A percentile compares a stretch with the other conserved stretches of the same genome.
Evolutionary conservation across 37 sponge, comb jelly and placozoan species (phyloP).

Genomic region (Mnemiopsis leidyi): DNA sequence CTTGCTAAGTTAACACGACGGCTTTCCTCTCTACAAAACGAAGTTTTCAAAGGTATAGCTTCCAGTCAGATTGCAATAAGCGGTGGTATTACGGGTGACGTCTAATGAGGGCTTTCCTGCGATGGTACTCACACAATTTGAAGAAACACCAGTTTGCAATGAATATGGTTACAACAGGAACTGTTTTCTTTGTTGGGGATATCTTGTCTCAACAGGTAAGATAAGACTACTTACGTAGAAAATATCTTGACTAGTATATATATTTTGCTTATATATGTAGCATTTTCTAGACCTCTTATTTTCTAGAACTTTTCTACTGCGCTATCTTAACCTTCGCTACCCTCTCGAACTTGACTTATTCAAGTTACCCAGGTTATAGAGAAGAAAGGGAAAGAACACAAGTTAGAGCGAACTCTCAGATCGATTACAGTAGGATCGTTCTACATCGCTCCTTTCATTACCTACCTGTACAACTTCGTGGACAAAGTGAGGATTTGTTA

Average conservation of each 20-base stretch:
- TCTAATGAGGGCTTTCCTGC: background rate
- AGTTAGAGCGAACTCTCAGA: conserved; percentile 3
- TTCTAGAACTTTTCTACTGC: no score
- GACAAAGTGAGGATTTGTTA: conserved; percentile 14
- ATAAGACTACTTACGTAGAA: no score
- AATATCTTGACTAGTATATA: no score
- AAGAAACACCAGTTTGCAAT: background rate
- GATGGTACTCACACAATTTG: background rate
- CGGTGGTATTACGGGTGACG: no score
- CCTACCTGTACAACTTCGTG: conserved; percentile 15
- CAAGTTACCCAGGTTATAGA: conserved; percentile 25
- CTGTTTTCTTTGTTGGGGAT: conserved; percentile 38
- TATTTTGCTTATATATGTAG: no score
- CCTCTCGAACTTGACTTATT: no score
- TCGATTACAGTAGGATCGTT: conserved; percentile 6
- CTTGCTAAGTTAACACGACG: no score
- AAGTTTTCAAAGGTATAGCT: no score
- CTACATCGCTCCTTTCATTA: conserved; percentile 36
- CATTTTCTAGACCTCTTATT: no score
- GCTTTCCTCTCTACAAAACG: no score
- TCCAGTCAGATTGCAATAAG: no score
- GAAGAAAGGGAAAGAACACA: background rate
- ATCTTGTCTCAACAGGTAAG: conserved; percentile 55
- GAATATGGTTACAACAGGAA: conserved; percentile 27
- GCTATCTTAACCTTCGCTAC: no score